These are phyloP conservation scores for Micrastur ruficollis DNA, from an alignment of 2,797 vertebrate species.

Conservation along the genomic window DNA sequence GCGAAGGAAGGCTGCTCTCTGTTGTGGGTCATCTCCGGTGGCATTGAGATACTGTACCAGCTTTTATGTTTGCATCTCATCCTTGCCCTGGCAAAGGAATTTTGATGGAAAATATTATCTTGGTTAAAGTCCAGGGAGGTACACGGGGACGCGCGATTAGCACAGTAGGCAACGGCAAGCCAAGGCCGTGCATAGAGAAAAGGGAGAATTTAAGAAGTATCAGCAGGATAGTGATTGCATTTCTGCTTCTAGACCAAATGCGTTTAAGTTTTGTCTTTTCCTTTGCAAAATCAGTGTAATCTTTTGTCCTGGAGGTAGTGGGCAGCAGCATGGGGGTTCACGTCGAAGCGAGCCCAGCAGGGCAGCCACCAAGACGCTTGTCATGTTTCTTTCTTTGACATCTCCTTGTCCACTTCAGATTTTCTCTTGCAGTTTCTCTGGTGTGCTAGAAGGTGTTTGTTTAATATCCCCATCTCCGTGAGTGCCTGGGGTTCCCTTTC, in stretches of 20 bases:
- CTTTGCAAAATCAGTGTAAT: background rate
- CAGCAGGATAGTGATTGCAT: background rate
- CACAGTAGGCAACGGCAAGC: rapidly evolving
- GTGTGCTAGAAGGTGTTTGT: background rate
- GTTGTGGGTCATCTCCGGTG: background rate
- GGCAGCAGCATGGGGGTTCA: rapidly evolving
- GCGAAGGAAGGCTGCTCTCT: background rate
- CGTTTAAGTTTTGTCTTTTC: background rate
- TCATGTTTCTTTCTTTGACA: rapidly evolving
- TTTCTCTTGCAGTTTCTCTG: background rate
- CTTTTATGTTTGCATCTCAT: background rate
- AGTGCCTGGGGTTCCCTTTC: background rate
- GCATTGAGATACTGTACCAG: rapidly evolving
- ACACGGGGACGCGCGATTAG: rapidly evolving
- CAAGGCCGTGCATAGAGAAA: background rate
- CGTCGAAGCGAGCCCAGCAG: background rate
- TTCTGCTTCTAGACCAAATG: background rate
- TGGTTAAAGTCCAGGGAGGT: background rate
- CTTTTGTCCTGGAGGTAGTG: background rate
- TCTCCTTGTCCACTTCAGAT: background rate
- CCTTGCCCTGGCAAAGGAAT: background rate
- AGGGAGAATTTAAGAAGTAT: rapidly evolving
- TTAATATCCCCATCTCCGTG: background rate
- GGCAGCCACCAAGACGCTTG: rapidly evolving
- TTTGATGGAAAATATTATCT: rapidly evolving